These are phyloP conservation scores for Terebella lapidaria DNA, from an alignment of 2,888 invertebrate species.

Conservation along the genomic window DNA sequence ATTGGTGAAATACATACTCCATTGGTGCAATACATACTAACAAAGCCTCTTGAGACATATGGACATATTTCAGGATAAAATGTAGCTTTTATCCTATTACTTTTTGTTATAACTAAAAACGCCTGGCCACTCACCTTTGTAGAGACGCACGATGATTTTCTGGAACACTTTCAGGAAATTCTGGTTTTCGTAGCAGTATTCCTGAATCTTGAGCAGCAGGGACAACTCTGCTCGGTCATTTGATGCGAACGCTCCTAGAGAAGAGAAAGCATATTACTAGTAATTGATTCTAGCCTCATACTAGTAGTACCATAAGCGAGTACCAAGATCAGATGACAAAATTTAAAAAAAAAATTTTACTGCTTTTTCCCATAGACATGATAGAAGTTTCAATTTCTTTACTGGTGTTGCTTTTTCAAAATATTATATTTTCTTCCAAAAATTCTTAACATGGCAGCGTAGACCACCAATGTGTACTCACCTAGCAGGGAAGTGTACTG, in stretches of 20 bases:
- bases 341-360: background rate
- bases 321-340: constrained; percentile 10
- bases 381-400: no score
- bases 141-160: constrained; percentile 91
- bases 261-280: no score
- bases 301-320: no score
- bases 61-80: no score
- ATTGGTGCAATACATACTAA: no score
- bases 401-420: background rate
- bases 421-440: background rate
- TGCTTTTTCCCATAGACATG: no score
- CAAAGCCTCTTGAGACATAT: no score
- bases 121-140: constrained; percentile 86
- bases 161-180: constrained; percentile 98
- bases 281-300: no score
- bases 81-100: no score
- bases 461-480: constrained; percentile 82
- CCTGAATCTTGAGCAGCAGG: constrained; percentile 86
- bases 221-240: constrained; percentile 81
- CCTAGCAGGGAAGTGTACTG: constrained; percentile 80
- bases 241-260: constrained; percentile 83
- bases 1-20: no score
- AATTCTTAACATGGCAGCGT: constrained; percentile 66
- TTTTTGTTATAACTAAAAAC: no score
- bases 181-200: constrained; percentile 98